phyloP scores from a whole-genome alignment of 2,888 invertebrate genomes.

The Chouioia cunea region DNA sequence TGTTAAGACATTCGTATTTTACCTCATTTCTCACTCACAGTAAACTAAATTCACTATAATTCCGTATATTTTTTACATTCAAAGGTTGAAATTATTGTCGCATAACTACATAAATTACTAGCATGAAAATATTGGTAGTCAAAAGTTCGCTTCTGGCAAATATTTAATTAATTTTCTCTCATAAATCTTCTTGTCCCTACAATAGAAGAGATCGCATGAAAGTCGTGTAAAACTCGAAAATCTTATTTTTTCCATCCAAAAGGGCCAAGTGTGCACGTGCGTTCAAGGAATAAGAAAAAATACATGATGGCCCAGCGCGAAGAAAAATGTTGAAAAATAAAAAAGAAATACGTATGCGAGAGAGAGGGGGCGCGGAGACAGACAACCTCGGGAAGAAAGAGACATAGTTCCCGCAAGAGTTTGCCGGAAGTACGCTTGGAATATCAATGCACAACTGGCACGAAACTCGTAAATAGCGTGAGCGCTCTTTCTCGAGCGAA shows the following conservation, averaged over 20 bases:
- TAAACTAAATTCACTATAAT: too few species aligned
- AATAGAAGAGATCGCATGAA: background rate
- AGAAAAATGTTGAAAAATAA: background rate
- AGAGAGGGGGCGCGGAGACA: too few species aligned
- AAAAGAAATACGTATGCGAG: too few species aligned
- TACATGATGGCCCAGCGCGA: background rate
- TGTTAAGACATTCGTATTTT: too few species aligned
- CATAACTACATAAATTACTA: too few species aligned
- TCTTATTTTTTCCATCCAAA: background rate
- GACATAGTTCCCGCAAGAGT: too few species aligned
- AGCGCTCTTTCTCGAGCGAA: constrained; percentile 16
- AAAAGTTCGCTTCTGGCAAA: constrained; percentile 7
- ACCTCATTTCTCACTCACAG: too few species aligned
- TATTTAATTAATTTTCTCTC: constrained; percentile 12
- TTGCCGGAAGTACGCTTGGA: constrained; percentile 42
- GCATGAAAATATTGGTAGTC: too few species aligned
- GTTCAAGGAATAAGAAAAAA: background rate
- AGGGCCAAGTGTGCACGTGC: background rate
- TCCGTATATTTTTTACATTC: too few species aligned
- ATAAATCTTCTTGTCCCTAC: too few species aligned
- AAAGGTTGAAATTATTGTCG: too few species aligned
- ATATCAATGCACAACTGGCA: constrained; percentile 41
- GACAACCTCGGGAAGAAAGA: too few species aligned
- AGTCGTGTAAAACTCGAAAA: background rate
- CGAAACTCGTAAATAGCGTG: constrained; percentile 31